A percentile compares a stretch with the other conserved stretches of the same genome.
phyloP scores from a whole-genome alignment of 2,888 invertebrate genomes.

The Patella ulyssiponensis region DNA sequence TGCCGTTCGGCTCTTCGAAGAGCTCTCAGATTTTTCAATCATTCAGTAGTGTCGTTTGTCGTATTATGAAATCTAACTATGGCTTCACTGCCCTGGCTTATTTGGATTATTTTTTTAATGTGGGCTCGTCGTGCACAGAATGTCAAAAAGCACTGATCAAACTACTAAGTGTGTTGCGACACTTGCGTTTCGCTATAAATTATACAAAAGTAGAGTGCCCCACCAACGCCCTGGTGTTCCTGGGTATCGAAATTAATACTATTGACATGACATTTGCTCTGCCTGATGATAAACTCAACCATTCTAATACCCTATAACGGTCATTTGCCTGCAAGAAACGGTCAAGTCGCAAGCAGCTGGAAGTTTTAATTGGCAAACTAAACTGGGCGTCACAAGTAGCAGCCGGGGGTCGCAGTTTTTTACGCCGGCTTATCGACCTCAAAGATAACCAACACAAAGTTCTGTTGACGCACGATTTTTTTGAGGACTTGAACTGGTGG shows the following conservation, averaged over 20 bases:
- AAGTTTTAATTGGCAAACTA: neutral
- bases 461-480: neutral
- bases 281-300: neutral
- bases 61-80: neutral
- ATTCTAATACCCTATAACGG: neutral
- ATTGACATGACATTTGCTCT: too few species aligned
- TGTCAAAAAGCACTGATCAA: neutral
- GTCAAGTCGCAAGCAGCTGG: neutral
- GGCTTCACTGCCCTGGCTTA: neutral
- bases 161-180: neutral
- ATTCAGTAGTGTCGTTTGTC: neutral
- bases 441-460: neutral
- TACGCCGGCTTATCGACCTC: neutral
- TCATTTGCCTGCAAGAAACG: neutral
- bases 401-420: neutral
- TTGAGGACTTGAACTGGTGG: neutral
- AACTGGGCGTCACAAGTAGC: neutral
- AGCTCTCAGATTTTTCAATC: neutral
- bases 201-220: neutral
- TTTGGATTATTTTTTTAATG: neutral
- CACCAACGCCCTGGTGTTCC: neutral
- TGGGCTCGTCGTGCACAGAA: neutral
- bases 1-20: neutral
- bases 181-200: neutral
- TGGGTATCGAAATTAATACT: neutral